These are phyloP conservation scores for Gastrophryne carolinensis DNA, from an alignment of 2,797 vertebrate species.

Conservation along the genomic window DNA sequence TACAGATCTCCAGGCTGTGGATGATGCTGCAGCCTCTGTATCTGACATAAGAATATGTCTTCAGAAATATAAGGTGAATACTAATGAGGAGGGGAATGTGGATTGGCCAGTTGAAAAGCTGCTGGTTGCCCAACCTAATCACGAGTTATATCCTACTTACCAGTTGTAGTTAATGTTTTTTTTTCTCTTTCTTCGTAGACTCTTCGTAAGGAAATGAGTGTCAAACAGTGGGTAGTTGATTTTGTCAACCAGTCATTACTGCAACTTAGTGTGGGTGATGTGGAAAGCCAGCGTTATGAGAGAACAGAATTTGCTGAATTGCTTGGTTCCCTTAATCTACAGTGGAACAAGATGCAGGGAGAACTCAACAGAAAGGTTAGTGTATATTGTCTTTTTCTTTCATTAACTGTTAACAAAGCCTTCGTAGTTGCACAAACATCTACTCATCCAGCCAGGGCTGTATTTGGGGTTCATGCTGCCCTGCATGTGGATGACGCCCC, in stretches of 20 bases:
- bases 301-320: conserved; percentile 79
- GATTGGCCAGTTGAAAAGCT: background rate
- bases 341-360: conserved; percentile 75
- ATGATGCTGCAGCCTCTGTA: conserved; percentile 31
- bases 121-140: background rate
- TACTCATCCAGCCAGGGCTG: too few relatives aligned
- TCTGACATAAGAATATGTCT: conserved; percentile 68
- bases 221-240: conserved; percentile 79
- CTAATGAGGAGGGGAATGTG: background rate
- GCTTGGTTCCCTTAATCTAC: conserved; percentile 75
- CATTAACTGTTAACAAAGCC: too few relatives aligned
- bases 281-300: conserved; percentile 73
- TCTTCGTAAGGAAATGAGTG: conserved; percentile 72
- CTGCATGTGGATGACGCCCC: too few relatives aligned
- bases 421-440: too few relatives aligned
- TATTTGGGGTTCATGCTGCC: too few relatives aligned
- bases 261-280: conserved; percentile 69
- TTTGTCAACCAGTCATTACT: conserved; percentile 77
- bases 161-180: too few relatives aligned
- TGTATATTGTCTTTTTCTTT: too few relatives aligned
- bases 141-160: too few relatives aligned
- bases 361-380: conserved; percentile 76
- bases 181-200: background rate
- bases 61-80: conserved; percentile 76
- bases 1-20: conserved; percentile 48